These are phyloP conservation scores for Vespertilio murinus DNA, from an alignment of 2,797 vertebrate species.

Conservation along the genomic window DNA sequence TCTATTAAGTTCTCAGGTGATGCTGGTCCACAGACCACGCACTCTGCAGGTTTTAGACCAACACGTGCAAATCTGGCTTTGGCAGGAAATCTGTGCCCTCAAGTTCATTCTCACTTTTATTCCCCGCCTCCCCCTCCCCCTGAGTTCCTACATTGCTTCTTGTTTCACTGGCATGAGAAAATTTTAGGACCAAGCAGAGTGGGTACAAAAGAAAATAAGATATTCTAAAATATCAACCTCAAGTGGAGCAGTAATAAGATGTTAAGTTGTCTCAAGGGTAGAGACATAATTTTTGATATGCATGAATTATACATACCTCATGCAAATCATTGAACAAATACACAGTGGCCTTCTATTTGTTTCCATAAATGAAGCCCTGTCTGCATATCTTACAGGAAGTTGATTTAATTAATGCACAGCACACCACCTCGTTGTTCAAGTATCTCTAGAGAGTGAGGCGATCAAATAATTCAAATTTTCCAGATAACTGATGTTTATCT, in stretches of 20 bases:
- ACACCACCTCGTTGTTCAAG: neutral
- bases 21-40: neutral
- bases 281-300: constrained; percentile 31
- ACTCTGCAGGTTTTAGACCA: neutral
- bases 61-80: neutral
- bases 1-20: neutral
- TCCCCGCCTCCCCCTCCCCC: too few species aligned
- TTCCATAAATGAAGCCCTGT: neutral
- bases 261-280: constrained; percentile 43
- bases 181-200: neutral
- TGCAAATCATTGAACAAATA: constrained; percentile 20
- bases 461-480: constrained; percentile 10
- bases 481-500: neutral
- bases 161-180: neutral
- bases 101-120: neutral
- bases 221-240: constrained; percentile 24
- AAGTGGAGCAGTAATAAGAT: constrained; percentile 10
- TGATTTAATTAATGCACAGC: constrained; percentile 18
- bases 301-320: constrained; percentile 26
- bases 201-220: neutral
- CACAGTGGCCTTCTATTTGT: neutral
- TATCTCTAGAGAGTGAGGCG: neutral
- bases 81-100: neutral
- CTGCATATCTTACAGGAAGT: neutral
- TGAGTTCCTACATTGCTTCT: neutral